These are phyloP conservation scores for Morpho helenor DNA, from an alignment of 2,888 invertebrate species.

Conservation along the genomic window DNA sequence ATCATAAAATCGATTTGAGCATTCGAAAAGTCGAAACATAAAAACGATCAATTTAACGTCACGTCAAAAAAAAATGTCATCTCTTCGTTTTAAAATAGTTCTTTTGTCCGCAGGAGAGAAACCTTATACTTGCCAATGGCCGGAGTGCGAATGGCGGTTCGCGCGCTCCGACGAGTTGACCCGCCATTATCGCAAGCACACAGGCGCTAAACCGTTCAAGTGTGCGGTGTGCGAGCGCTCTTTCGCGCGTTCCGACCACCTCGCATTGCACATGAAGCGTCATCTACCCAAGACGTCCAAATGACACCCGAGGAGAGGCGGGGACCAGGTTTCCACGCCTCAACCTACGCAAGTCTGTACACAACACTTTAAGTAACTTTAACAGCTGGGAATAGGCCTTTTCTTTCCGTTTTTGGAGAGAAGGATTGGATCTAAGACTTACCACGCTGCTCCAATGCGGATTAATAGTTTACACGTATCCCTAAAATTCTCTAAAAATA, in stretches of 20 bases:
- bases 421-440: too few species aligned
- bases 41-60: too few species aligned
- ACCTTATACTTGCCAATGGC: conserved; percentile 98
- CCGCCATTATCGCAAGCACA: conserved; percentile 97
- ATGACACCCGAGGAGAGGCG: conserved; percentile 78
- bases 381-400: too few species aligned
- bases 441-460: too few species aligned
- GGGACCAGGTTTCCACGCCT: conserved; percentile 61
- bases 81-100: not conserved
- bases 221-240: conserved; percentile 96
- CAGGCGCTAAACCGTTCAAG: conserved; percentile 98
- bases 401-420: too few species aligned
- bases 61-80: not conserved
- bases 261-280: conserved; percentile 97
- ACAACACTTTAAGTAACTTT: too few species aligned
- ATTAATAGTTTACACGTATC: too few species aligned
- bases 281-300: conserved; percentile 94
- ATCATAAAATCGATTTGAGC: too few species aligned
- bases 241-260: conserved; percentile 96
- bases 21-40: too few species aligned
- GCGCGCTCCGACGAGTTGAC: conserved; percentile 97
- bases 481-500: too few species aligned
- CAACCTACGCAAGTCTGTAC: conserved; percentile 54
- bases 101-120: conserved; percentile 89
- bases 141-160: conserved; percentile 98